These are phyloP conservation scores for Saguinus imperator DNA, from an alignment of 2,113 vertebrate genomes.

Conservation along the genomic window DNA sequence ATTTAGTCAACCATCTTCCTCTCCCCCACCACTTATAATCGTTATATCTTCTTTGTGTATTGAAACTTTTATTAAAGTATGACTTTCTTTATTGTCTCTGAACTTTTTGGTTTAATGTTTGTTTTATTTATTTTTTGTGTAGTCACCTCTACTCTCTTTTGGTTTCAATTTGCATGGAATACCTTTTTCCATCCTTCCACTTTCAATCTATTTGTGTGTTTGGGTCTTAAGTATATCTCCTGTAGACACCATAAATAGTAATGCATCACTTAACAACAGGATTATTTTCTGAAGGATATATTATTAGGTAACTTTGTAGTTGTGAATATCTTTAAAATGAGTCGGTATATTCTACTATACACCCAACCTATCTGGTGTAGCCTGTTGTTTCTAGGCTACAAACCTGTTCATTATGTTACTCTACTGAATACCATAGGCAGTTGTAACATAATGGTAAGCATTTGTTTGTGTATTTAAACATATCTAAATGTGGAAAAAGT, in stretches of 20 bases:
- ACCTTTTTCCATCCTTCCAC: background rate
- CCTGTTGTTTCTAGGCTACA: background rate
- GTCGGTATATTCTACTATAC: background rate
- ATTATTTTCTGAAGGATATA: background rate
- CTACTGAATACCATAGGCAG: background rate
- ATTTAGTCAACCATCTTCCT: no score
- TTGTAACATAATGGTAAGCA: background rate
- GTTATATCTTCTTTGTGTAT: background rate
- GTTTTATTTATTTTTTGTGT: background rate
- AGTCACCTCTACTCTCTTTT: background rate
- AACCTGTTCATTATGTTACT: background rate
- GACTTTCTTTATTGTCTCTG: background rate
- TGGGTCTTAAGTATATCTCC: background rate
- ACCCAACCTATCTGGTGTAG: background rate
- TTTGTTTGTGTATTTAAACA: background rate
- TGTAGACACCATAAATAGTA: background rate
- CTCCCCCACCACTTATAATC: background rate
- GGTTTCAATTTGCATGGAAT: background rate
- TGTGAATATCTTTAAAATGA: background rate
- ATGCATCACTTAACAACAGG: background rate
- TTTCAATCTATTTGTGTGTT: background rate
- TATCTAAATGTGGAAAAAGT: background rate
- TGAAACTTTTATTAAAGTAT: background rate
- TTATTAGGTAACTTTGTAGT: background rate
- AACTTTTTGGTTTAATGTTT: background rate